Evolutionary conservation across 2,113 vertebrate species (phyloP).

Genomic region (Empidonax traillii): DNA sequence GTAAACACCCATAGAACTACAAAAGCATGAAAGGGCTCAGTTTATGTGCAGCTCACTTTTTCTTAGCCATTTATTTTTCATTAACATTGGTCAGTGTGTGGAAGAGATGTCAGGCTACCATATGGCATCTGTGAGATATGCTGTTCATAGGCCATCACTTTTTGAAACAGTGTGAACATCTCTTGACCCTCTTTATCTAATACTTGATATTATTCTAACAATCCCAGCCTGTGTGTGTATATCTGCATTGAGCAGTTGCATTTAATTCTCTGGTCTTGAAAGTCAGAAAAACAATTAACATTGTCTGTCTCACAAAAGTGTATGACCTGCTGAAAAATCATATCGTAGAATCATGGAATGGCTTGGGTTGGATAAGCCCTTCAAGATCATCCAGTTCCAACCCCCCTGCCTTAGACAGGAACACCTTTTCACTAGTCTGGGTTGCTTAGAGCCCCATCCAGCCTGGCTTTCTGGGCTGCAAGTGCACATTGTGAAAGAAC

Average conservation of each 20-base stretch:
- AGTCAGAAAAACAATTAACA: background rate
- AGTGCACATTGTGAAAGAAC: no score
- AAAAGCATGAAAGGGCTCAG: background rate
- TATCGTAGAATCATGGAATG: background rate
- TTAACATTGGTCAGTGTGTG: background rate
- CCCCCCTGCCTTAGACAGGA: background rate
- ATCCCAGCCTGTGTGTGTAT: background rate
- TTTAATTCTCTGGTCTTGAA: background rate
- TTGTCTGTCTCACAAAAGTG: background rate
- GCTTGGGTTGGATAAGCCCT: background rate
- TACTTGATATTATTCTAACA: background rate
- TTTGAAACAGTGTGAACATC: background rate
- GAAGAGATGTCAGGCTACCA: rapidly evolving
- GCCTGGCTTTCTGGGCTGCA: background rate
- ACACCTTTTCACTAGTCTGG: background rate
- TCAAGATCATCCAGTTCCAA: background rate
- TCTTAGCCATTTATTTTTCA: background rate
- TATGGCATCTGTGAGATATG: background rate
- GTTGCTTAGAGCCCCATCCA: background rate
- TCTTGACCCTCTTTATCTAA: background rate
- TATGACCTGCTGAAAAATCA: background rate
- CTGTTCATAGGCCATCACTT: background rate
- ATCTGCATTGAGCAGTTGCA: background rate
- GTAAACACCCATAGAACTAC: background rate
- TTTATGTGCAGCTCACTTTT: background rate